Base-by-base conservation (phyloP, 2,888 invertebrate genomes). In the Rapana venosa region DNA sequence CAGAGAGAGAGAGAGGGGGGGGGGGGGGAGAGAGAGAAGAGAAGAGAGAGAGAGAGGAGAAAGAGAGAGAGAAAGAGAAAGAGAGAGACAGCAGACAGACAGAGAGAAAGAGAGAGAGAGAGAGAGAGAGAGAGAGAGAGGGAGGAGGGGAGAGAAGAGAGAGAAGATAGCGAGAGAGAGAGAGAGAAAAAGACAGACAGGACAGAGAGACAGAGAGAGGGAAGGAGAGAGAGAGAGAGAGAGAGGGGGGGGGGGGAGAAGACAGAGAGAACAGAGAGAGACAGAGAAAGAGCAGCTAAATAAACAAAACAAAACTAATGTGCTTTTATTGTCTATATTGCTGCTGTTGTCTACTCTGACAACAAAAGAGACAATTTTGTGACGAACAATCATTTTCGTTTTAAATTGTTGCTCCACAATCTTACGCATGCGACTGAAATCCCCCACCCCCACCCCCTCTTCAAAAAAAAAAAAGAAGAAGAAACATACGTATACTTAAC, bases 101-200 rank as follows among this genome's bases (percentile, higher is more conserved):
- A 30, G 11, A 83, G 47, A 36, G 47, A 77, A n/a, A 77, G 77
- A 47, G 47, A 83, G 0, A 47, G 47, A 83, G 47, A 83, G 83
- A 47, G 20, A 83, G 83, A 30, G 11, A 83, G 47, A 36, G 47
- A 86, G 86, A 86, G 86, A 70, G 66, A 86, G 61, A 66, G 66
- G 20, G 86, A 66, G 26, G 13, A 32, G 17, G 30, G 15, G 22
- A 6, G 6, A 47, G 11, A 36, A 17, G 70, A 26, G 70, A 17
- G 87, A 58, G 87, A 47, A 17, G 36, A 5, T 26, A 36, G 70
- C 13, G n/a, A n/a, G 87, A n/a, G 74, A 61, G 36, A 13, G 36
- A 26, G 70, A n/a, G 87, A n/a, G 74, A 30, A 22, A 15, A 35
- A 35, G 66, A 26, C 70, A 32, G 87, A n/a, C 32, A 56, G n/a